phyloP scores from a whole-genome alignment of 1,140 invertebrate species.

The Drosophila serrata region DNA sequence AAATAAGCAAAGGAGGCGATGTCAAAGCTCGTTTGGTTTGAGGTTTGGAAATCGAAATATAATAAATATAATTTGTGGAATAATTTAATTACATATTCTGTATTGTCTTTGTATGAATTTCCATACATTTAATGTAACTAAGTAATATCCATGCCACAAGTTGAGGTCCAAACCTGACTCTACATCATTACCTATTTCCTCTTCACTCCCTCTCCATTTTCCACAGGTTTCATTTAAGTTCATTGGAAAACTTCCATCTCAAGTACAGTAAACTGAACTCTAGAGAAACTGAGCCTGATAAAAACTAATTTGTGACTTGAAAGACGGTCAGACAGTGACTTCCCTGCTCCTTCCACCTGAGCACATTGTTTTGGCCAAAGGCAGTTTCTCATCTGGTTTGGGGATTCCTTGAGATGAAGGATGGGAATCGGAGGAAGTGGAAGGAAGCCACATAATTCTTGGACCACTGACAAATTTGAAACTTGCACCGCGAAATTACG shows the following conservation, averaged over 20 bases:
- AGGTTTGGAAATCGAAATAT: not conserved
- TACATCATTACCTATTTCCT: conserved; percentile 11
- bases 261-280: conserved; percentile 30
- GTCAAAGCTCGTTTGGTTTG: not conserved
- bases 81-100: not conserved
- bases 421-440: not conserved
- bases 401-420: not conserved
- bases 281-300: conserved; percentile 42
- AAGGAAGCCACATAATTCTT: conserved; percentile 43
- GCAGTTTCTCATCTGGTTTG: conserved; percentile 30
- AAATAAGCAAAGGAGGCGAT: conserved; percentile 1
- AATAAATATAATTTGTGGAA: no score
- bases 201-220: not conserved
- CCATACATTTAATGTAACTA: conserved; percentile 8
- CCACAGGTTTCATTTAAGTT: conserved; percentile 23
- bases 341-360: conserved; percentile 29
- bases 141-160: not conserved
- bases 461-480: conserved; percentile 69
- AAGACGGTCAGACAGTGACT: conserved; percentile 25
- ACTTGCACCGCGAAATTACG: conserved; percentile 70
- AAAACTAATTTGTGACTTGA: conserved; percentile 64
- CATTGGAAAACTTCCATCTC: conserved; percentile 50
- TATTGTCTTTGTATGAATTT: no score
- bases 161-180: conserved; percentile 10
- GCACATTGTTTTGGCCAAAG: conserved; percentile 56